Base-by-base conservation (phyloP, 2,113 vertebrate species). In the Pelmatolapia mariae region DNA sequence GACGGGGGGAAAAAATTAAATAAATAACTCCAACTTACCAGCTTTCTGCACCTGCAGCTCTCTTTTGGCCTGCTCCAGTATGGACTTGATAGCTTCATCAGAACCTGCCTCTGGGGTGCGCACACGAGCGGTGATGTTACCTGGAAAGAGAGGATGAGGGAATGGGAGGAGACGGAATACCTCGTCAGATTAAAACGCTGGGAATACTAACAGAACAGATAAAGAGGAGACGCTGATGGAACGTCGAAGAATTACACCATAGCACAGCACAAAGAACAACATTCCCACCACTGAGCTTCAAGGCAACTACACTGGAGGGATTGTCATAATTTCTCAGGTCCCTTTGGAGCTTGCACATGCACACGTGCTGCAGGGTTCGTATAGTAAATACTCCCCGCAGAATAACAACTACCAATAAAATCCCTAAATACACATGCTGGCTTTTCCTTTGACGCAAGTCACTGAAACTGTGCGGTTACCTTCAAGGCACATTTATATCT, bases 11-110 rank as follows among this genome's bases (percentile, higher is more conserved):
- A 1, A 19, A n/a, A 7, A 45, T 26, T n/a, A 2, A 38, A 66
- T 38, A 80, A 50, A 66, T 81, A 59, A 53, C 10, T 6, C 36
- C 36, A 29, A 93, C 78, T 11, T 96, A 99, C 98, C 98, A 80
- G 97, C 97, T 97, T 98, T 99, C 96, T 98, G 98, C 94, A 98
- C 98, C 96, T 98, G 98, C 92, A 99, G 97, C 96, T 99, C 98
- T 96, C 97, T 97, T 96, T 98, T 99, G 93, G 98, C 98, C 96
- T 99, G 98, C 83, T 99, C 98, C 8, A 99, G 97, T 93, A 99
- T 99, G 87, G 98, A 98, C 96, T 98, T 99, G 97, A 99, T 99
- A 52, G 97, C 98, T 95, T 99, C 98, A 50, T 99, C 98, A 82
- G 98, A 99, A 94, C 98, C 97, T 10, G 97, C 96, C 92, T 99